Evolutionary conservation across 2,113 vertebrate species (phyloP), one percentile per base, ranked within the genome.

Genomic region (Emydura subglobosa): DNA sequence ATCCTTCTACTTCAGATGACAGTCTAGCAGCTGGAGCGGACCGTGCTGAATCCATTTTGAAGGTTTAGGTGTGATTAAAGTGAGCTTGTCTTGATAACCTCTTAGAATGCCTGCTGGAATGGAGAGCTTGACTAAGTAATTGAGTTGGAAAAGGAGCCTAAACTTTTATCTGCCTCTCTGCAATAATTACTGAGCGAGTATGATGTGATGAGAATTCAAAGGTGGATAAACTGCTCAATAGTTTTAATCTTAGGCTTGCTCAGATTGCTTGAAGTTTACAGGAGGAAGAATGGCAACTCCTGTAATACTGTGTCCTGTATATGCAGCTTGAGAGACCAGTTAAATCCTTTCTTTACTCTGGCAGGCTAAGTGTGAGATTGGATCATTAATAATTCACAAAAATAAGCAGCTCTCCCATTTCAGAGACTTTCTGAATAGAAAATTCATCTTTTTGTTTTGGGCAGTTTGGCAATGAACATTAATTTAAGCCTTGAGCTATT

Each of bases 71-170:
- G 22, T 78, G 90, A 89, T 89, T 61, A 86, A 93, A 79, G 31
- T 47, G 88, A 50, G 24, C 19, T 24, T 27, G 7, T 79, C 31
- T 50, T 16, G 65, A 72, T 90, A 81, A 68, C 78, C 74, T 90
- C 87, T 54, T 47, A 54, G 81, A 93, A 86, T 22, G 55, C 85
- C 89, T 79, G 13, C 19, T n/a, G 49, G 90, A 85, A 65, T 19
- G 34, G 87, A 53, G 86, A 72, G 59, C 80, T 49, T 11, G 17
- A 4, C 82, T 34, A 31, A 68, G 83, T 82, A 78, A 89, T 72
- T 94, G 84, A 83, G 84, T 27, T 85, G 89, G 82, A 85, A 88
- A n/a, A 76, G 91, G 82, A 81, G 79, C 25, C 34, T 72, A 82
- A 61, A n/a, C 42, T 87, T 91, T 61, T 85, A 83, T 55, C 82